Percentiles rank a stretch among this genome's conserved stretches.
These are phyloP conservation scores for Reticulitermes lucifugus DNA, from an alignment of 2,888 invertebrate genomes.

Conservation along the genomic window DNA sequence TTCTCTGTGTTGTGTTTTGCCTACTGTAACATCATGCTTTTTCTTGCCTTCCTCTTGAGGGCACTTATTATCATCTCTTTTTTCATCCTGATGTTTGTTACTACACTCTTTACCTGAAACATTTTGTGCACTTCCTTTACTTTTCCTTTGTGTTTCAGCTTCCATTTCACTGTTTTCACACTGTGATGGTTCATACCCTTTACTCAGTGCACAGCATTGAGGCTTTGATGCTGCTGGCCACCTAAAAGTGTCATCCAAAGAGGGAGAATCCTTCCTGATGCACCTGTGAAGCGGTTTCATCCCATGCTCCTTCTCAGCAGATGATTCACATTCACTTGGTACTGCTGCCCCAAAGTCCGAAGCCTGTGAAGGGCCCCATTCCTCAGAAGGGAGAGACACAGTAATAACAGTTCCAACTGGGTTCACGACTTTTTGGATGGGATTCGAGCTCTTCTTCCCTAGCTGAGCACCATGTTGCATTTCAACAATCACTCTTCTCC, in stretches of 20 bases:
- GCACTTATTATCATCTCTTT: neutral
- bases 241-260: neutral
- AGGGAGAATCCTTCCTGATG: neutral
- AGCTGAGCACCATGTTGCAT: conserved; percentile 64
- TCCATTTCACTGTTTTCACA: neutral
- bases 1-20: neutral
- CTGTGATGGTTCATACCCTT: neutral
- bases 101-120: neutral
- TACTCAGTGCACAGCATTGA: neutral
- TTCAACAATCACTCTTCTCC: conserved; percentile 67
- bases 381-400: conserved; percentile 57
- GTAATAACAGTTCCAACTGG: conserved; percentile 80
- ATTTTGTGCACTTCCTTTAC: neutral
- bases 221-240: conserved; percentile 22
- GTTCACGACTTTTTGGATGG: conserved; percentile 79
- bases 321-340: neutral
- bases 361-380: conserved; percentile 4
- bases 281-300: neutral
- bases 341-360: neutral
- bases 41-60: conserved; percentile 1
- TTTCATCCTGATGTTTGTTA: conserved; percentile 5
- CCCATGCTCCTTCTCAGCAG: neutral
- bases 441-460: conserved; percentile 48
- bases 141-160: neutral
- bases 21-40: neutral